Conservation (phyloP, 1,140 invertebrate genomes). For the Drosophila lini region DNA sequence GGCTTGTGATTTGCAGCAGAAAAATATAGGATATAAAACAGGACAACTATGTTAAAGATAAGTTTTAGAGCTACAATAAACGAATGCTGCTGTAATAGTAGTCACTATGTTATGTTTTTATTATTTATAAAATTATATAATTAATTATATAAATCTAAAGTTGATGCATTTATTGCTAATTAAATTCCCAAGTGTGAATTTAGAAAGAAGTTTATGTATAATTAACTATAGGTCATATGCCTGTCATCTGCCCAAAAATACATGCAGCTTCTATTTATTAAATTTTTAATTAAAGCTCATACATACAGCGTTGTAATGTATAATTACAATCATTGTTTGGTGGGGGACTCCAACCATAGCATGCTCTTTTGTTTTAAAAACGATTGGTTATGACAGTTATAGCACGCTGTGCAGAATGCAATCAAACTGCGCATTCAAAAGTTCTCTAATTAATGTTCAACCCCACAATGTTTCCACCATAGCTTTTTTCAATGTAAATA, state of each 20-base stretch:
- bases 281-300: background rate
- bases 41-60: background rate
- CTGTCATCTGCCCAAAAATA: background rate
- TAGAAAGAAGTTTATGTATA: background rate
- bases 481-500: slow-evolving; percentile 3
- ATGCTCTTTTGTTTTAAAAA: background rate
- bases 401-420: background rate
- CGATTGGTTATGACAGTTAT: background rate
- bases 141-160: too few relatives aligned
- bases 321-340: background rate
- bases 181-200: too few relatives aligned
- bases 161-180: too few relatives aligned
- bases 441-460: background rate
- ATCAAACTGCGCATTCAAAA: background rate
- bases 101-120: too few relatives aligned
- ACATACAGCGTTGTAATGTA: background rate
- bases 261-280: background rate
- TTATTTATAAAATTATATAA: too few relatives aligned
- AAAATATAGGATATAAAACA: too few relatives aligned
- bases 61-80: background rate
- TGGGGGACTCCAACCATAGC: background rate
- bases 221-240: background rate
- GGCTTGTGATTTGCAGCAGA: background rate
- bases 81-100: background rate
- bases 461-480: background rate